Base-by-base conservation (phyloP, 2,797 vertebrate genomes). In the Brotula barbata region DNA sequence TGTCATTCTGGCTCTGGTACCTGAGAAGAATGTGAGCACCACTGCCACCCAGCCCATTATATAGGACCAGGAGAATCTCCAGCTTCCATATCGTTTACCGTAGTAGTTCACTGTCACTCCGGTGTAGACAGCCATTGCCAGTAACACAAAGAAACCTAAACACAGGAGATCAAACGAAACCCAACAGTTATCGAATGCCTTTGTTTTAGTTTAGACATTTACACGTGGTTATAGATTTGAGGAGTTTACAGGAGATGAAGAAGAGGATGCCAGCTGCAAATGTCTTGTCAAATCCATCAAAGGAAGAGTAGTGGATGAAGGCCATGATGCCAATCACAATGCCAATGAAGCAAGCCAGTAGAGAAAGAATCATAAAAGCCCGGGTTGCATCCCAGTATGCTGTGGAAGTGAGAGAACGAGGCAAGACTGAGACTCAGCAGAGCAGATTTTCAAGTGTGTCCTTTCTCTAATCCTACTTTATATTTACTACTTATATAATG, bases 41-140 rank as follows among this genome's bases (percentile, higher is more conserved):
- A 92, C 92, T 4, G 92, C 90, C 64, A 93, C 92, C 92, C 92
- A 93, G 70, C 92, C 92, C 87, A 91, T 90, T 67, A 92, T 93
- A 50, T 93, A 93, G 28, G 92, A 93, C 92, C 92, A 93, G 78
- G 92, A 92, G 79, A 93, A 93, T 13, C 91, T 85, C 92, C 92
- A 93, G 83, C 85, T 92, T 63, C 91, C 89, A 49, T 93, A 93
- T 63, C 91, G 90, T 80, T 92, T 92, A 25, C 92, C 92, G 2
- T 91, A 93, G 80, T 92, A 93, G 86, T 93, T 93, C 55, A 93
- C 91, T 0, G 92, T 93, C 81, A 92, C 90, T 9, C 91, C 92
- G 0, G 91, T 93, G 87, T 92, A 93, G 20, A 93, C 86, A 3
- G 91, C 92, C 92, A 93, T 93, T n/a, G 92, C 92, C 84, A 93